Conservation (phyloP, 2,797 vertebrate species). For the Adrianichthys oophorus region DNA sequence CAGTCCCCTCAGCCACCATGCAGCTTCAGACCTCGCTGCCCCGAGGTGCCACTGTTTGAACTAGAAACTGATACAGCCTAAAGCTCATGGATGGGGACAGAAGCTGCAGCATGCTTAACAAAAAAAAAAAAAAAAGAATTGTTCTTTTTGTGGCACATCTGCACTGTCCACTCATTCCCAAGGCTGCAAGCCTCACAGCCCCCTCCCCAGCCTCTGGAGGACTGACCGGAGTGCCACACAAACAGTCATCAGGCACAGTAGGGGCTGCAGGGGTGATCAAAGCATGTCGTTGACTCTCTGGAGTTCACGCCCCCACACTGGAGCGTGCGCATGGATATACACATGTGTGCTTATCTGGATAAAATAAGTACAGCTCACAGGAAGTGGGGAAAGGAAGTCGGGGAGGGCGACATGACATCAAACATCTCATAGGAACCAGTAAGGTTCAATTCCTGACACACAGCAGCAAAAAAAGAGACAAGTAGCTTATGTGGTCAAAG, state of each 20-base stretch:
- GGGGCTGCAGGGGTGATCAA: constrained; percentile 67
- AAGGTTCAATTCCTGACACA: constrained; percentile 40
- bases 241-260: constrained; percentile 62
- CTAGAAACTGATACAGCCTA: constrained; percentile 69
- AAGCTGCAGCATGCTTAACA: constrained; percentile 50
- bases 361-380: constrained; percentile 72
- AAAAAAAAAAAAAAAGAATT: constrained; percentile 45
- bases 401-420: constrained; percentile 63
- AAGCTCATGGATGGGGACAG: constrained; percentile 54
- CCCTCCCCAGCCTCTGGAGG: constrained; percentile 32
- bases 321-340: constrained; percentile 26
- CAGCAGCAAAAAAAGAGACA: constrained; percentile 41
- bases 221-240: constrained; percentile 55
- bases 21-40: constrained; percentile 64
- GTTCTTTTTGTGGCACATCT: constrained; percentile 64
- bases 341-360: constrained; percentile 62
- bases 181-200: constrained; percentile 17
- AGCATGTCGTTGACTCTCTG: constrained; percentile 56
- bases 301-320: constrained; percentile 65
- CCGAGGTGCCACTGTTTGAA: constrained; percentile 74
- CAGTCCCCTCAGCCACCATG: constrained; percentile 61
- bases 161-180: constrained; percentile 45
- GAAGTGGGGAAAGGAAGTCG: constrained; percentile 66
- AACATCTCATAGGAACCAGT: constrained; percentile 66
- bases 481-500: constrained; percentile 71